Conservation (phyloP, 2,888 invertebrate genomes). For the Tenodera sinensis region DNA sequence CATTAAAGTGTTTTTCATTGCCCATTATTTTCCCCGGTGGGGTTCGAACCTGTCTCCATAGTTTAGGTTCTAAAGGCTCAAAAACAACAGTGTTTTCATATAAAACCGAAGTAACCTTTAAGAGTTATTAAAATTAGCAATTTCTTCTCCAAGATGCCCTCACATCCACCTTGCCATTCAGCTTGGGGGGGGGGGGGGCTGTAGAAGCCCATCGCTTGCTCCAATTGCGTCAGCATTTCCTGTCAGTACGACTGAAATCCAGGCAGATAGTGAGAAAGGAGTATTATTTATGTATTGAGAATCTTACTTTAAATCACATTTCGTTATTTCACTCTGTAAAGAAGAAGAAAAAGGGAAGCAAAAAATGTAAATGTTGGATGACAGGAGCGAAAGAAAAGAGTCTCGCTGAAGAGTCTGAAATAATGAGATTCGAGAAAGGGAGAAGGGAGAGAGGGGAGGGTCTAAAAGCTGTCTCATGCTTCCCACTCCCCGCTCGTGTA, state of each 20-base stretch:
- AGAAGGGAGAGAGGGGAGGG: neutral
- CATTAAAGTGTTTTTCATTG: too few species aligned
- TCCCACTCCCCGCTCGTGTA: neutral
- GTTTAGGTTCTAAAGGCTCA: too few species aligned
- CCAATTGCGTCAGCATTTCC: neutral
- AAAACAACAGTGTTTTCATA: too few species aligned
- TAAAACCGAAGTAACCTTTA: too few species aligned
- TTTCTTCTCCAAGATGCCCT: too few species aligned
- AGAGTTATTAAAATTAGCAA: too few species aligned
- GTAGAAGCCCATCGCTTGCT: too few species aligned
- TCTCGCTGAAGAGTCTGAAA: constrained; percentile 6
- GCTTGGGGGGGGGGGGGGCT: too few species aligned
- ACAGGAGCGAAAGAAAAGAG: neutral
- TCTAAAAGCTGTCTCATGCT: constrained; percentile 14
- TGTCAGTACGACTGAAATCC: neutral
- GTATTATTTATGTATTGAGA: neutral
- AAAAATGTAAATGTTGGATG: neutral
- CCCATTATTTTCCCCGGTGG: too few species aligned
- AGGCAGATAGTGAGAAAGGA: neutral
- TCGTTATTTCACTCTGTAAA: neutral
- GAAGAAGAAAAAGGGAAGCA: neutral
- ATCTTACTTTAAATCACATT: neutral
- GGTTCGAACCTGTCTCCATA: too few species aligned
- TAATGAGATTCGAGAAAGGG: constrained; percentile 11
- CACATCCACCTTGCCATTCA: too few species aligned